Percentiles rank a stretch among this genome's conserved stretches.
Conservation (phyloP, 2,113 vertebrate genomes). For the Thinocorus orbignyianus region DNA sequence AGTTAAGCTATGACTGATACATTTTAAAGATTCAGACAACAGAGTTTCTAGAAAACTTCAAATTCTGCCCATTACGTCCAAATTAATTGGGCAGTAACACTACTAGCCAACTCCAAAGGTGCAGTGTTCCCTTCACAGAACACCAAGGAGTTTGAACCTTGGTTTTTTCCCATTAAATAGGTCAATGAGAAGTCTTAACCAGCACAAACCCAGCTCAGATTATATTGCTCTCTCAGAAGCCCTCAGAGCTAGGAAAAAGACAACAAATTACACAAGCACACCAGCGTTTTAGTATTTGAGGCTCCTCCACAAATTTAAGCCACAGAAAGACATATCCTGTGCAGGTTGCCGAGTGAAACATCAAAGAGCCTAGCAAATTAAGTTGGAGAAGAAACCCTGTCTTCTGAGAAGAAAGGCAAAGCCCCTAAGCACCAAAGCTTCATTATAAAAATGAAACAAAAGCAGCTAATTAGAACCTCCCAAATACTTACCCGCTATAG, state of each 20-base stretch:
- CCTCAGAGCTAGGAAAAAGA: background rate
- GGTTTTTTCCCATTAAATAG: background rate
- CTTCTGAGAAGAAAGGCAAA: background rate
- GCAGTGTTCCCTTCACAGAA: background rate
- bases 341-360: background rate
- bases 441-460: background rate
- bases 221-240: background rate
- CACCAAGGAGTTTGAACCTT: background rate
- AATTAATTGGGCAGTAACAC: background rate
- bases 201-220: background rate
- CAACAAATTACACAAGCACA: background rate
- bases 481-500: rapidly evolving
- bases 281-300: background rate
- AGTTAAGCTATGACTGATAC: background rate
- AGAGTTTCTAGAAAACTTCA: background rate
- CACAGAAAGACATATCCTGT: background rate
- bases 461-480: background rate
- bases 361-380: background rate
- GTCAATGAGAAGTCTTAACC: background rate
- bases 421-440: background rate
- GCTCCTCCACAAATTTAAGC: background rate
- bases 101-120: background rate
- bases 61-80: background rate
- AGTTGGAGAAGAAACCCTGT: background rate
- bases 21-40: background rate